phyloP scores from a whole-genome alignment of 2,113 vertebrate genomes.

The Scytalopus superciliaris region DNA sequence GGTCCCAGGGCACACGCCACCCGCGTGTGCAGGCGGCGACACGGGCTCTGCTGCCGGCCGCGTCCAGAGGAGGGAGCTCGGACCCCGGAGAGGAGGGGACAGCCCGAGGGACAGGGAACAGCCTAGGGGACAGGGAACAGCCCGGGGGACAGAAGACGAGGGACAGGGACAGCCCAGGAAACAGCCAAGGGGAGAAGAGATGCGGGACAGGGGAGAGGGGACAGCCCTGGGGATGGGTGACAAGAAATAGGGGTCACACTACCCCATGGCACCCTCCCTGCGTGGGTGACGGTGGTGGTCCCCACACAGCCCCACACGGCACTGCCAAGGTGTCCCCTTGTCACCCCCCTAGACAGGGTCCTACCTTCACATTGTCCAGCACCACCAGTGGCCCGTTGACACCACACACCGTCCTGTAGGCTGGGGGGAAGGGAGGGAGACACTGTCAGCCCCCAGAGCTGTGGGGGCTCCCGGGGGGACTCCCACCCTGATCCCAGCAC shows the following conservation, averaged over 20 bases:
- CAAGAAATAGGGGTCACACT: accelerated
- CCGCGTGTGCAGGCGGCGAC: not conserved
- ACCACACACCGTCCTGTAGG: slow-evolving; percentile 76
- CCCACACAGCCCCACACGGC: not conserved
- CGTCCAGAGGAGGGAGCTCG: slow-evolving; percentile 27
- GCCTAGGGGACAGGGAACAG: not conserved
- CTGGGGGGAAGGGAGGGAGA: slow-evolving; percentile 17
- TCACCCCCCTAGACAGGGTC: not conserved
- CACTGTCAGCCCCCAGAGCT: not conserved
- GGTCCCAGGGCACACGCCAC: accelerated
- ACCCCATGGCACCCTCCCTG: accelerated
- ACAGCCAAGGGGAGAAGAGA: not conserved
- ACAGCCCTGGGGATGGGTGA: not conserved
- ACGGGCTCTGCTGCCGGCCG: not conserved
- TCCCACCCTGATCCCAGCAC: not conserved
- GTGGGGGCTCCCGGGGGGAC: not conserved
- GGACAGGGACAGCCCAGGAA: not conserved
- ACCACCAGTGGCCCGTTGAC: slow-evolving; percentile 81
- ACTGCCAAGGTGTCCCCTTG: accelerated
- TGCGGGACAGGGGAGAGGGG: not conserved
- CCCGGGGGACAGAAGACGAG: not conserved
- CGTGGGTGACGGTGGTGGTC: not conserved
- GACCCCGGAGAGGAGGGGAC: not conserved
- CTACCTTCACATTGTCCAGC: slow-evolving; percentile 82
- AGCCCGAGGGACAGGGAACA: not conserved